Conservation (phyloP, 2,888 invertebrate genomes). For the Calephelis perditalis region DNA sequence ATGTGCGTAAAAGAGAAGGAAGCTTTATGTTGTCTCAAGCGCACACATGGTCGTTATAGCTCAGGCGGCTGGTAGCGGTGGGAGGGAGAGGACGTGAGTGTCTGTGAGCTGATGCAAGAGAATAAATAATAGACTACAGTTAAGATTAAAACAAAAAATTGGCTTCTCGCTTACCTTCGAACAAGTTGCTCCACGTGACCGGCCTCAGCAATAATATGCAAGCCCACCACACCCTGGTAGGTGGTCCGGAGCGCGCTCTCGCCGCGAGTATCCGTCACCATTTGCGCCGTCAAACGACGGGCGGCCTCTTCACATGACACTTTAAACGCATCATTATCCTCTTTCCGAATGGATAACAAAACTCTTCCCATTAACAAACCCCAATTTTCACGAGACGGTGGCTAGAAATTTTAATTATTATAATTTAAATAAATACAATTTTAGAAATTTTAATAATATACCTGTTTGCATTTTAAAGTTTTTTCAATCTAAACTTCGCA, state of each 20-base stretch:
- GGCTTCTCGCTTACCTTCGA: constrained; percentile 40
- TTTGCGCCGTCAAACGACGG: constrained; percentile 47
- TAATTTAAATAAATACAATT: too few relatives aligned
- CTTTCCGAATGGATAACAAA: constrained; percentile 77
- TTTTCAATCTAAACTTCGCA: too few relatives aligned
- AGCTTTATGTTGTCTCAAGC: too few relatives aligned
- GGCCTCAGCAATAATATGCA: constrained; percentile 66
- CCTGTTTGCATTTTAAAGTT: too few relatives aligned
- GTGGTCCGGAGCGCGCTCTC: constrained; percentile 63
- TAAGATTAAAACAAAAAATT: not conserved
- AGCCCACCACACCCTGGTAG: constrained; percentile 62
- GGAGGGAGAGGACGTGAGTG: too few relatives aligned
- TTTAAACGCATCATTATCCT: constrained; percentile 50
- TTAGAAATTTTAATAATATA: too few relatives aligned
- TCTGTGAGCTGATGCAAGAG: too few relatives aligned
- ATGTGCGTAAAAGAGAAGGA: too few relatives aligned
- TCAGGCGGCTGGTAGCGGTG: too few relatives aligned
- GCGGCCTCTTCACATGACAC: constrained; percentile 60
- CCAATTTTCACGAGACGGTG: constrained; percentile 80
- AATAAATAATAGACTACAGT: too few relatives aligned
- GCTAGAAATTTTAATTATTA: constrained; percentile 40
- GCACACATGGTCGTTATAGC: too few relatives aligned
- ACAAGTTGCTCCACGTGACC: constrained; percentile 55
- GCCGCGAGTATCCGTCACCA: constrained; percentile 59
- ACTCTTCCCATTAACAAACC: constrained; percentile 86